Base-by-base conservation (phyloP, 2,888 invertebrate species). In the Phaonia tiefii region DNA sequence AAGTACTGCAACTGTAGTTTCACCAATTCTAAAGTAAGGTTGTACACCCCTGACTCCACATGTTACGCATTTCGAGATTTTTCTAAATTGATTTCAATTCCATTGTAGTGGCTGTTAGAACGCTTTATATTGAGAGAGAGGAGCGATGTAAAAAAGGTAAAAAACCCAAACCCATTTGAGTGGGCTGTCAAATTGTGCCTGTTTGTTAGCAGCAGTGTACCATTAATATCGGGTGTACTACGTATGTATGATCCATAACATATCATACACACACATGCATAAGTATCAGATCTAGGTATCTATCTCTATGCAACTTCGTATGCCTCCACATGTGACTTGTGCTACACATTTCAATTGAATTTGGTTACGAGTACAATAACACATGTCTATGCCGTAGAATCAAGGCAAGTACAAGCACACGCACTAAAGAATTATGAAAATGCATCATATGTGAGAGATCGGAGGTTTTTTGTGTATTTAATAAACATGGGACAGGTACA, bases 131-230 rank as follows among this genome's bases (percentile, higher is more conserved):
- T 31, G 8, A 3, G 31, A 31, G 31, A 31, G 31, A 31, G 8
- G 31, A 58, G 31, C 1, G 37, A 63, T 39, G 39, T 1, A 15
- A 42, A 42, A 63, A 63, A 63, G 3, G 22, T 42, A 17, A 63
- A 63, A 39, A 63, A 60, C 37, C 63, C 15, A 63, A 63, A 17
- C 63, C 63, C 17, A 20, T 78, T 80, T 80, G 83, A 79, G 83
- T 83, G 79, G 83, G 83, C 77, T 81, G 75, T 81, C 74, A 77
- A 69, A 79, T 77, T 80, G 75, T 79, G 63, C 63, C 80, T 75
- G 54, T 49, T 54, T 75, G 56, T 46, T 46, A 13, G 72, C 72
- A 69, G 56, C 54, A n/a, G n/a, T n/a, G 42, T 75, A 49, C 73
- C 69, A 63, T 76, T 69, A 73, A 73, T 69, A 73, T 56, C 3